A percentile compares a stretch with the other conserved stretches of the same genome.
phyloP scores from a whole-genome alignment of 2,797 vertebrate species.

The Urocyon cinereoargenteus region DNA sequence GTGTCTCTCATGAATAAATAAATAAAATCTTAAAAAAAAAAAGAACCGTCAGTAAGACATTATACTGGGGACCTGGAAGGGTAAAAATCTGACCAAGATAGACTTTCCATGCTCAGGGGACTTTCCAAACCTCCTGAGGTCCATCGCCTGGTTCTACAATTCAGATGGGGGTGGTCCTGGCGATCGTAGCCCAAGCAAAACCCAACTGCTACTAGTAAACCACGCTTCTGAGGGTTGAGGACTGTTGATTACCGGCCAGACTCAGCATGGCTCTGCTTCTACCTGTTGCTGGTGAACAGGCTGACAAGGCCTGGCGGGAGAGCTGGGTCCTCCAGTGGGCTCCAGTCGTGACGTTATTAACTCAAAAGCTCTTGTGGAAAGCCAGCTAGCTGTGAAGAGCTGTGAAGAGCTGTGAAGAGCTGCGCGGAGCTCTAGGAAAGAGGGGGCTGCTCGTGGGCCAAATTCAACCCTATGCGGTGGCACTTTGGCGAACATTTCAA shows the following conservation, averaged over 20 bases:
- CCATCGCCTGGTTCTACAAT: neutral
- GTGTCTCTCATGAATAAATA: too few relatives aligned
- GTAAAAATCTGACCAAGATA: neutral
- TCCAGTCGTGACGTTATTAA: neutral
- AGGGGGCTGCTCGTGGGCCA: accelerated
- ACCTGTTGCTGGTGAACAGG: neutral
- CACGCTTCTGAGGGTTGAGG: accelerated
- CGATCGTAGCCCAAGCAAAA: neutral
- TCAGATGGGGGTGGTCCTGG: neutral
- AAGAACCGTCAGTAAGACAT: too few relatives aligned
- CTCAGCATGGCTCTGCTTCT: neutral
- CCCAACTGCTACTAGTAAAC: too few relatives aligned
- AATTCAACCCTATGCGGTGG: neutral
- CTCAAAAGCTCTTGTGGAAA: neutral
- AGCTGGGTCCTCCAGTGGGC: neutral
- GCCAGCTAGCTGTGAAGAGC: neutral
- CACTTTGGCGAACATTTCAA: neutral
- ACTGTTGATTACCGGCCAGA: neutral
- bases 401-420: neutral
- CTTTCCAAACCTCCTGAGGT: neutral
- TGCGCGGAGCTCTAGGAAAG: neutral
- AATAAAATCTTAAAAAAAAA: too few relatives aligned
- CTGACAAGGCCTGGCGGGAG: accelerated
- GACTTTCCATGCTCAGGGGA: neutral
- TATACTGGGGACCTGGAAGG: neutral